Conservation (phyloP, 2,797 vertebrate species). For the Ambastaia sidthimunki region DNA sequence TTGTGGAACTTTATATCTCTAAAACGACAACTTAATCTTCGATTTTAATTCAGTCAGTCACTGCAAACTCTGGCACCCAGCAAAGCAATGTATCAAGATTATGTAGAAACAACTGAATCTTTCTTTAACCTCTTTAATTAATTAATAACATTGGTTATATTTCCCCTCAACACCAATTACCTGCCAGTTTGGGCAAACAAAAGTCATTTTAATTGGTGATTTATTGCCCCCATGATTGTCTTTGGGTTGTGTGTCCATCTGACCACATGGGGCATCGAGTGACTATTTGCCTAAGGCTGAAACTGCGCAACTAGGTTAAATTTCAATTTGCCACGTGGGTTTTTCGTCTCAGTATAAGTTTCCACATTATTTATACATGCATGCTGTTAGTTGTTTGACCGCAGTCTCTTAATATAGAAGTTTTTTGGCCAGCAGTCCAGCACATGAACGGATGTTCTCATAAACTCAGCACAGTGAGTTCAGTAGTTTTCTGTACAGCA, state of each 20-base stretch:
- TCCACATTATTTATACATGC: slow-evolving; percentile 7
- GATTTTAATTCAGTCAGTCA: slow-evolving; percentile 1
- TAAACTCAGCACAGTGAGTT: not conserved
- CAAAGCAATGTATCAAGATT: not conserved
- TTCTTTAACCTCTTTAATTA: not conserved
- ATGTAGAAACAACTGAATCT: not conserved
- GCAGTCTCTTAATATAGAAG: not conserved
- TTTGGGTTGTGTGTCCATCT: not conserved
- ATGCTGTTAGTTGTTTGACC: not conserved
- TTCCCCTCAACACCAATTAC: not conserved
- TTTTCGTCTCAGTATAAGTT: not conserved
- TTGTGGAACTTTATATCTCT: slow-evolving; percentile 13
- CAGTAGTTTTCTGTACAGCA: not conserved
- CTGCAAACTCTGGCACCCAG: not conserved
- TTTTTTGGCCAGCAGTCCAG: not conserved
- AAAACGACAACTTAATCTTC: not conserved
- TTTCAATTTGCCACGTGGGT: not conserved
- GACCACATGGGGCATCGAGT: slow-evolving; percentile 14
- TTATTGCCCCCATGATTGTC: not conserved
- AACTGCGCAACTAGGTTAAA: not conserved
- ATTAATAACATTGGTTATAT: not conserved
- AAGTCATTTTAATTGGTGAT: not conserved
- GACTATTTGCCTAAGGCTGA: not conserved
- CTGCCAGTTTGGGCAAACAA: not conserved
- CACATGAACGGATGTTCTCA: not conserved